Evolutionary conservation across 2,888 invertebrate species (phyloP).

Genomic region (Sesia apiformis): DNA sequence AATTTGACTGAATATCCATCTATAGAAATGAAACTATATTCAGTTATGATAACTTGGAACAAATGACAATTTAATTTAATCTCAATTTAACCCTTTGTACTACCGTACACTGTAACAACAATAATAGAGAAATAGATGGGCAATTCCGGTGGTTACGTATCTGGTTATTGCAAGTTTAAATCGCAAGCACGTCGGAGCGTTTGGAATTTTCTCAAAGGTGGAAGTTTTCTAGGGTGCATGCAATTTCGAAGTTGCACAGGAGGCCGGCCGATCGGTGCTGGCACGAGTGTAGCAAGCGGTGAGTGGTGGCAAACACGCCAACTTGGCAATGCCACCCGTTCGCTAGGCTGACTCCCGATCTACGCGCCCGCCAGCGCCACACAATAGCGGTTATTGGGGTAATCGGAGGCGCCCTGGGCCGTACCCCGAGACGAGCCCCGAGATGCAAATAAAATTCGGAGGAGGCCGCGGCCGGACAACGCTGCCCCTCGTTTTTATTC

Average conservation of each 20-base stretch:
- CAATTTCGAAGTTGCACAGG: conserved; percentile 58
- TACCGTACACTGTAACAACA: conserved; percentile 14
- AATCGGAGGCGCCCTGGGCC: conserved; percentile 40
- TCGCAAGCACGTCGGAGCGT: conserved; percentile 45
- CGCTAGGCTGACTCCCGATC: conserved; percentile 8
- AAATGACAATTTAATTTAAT: too few species aligned
- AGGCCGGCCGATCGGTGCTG: conserved; percentile 26
- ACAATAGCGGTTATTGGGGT: conserved; percentile 65
- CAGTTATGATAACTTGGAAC: too few species aligned
- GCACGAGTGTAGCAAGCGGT: conserved; percentile 2
- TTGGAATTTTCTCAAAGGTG: conserved; percentile 59
- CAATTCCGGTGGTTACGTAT: conserved; percentile 47
- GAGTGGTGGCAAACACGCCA: conserved; percentile 12
- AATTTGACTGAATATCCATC: too few species aligned
- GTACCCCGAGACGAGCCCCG: conserved; percentile 43
- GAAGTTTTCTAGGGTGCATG: conserved; percentile 57
- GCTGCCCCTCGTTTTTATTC: conserved; percentile 71
- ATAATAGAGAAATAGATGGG: conserved; percentile 37
- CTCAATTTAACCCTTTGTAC: too few species aligned
- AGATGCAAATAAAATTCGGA: conserved; percentile 68
- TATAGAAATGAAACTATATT: too few species aligned
- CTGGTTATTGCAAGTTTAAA: conserved; percentile 50
- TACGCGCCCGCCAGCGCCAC: conserved; percentile 25
- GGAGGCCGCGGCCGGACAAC: conserved; percentile 60
- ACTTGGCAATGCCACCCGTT: conserved; percentile 9